Evolutionary conservation across 92 coral and sea anemone genomes (phyloP).

Genomic region (Epizoanthus scotinus): DNA sequence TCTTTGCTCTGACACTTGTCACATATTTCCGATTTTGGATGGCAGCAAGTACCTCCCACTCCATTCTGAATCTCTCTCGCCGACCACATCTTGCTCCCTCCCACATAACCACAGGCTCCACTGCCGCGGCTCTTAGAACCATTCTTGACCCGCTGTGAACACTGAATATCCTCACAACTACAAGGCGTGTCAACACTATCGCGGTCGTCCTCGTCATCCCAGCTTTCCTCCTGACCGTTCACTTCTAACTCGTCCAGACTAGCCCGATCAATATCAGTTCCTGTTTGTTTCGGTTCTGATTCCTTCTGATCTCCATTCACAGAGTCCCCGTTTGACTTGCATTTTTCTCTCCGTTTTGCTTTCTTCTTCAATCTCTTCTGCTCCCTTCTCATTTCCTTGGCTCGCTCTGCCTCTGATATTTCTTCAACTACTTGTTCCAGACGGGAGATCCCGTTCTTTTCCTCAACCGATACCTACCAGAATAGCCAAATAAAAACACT

Average conservation of each 20-base stretch:
- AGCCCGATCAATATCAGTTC: conserved; percentile 50
- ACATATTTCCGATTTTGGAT: conserved; percentile 38
- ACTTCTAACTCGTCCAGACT: conserved; percentile 63
- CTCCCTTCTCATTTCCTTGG: conserved; percentile 85
- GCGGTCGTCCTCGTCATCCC: conserved; percentile 83
- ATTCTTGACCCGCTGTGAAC: conserved; percentile 49
- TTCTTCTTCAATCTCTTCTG: conserved; percentile 92
- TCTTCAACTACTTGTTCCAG: conserved; percentile 98
- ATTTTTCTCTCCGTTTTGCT: conserved; percentile 90
- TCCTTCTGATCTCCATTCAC: conserved; percentile 48
- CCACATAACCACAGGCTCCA: conserved; percentile 79
- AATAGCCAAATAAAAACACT: not conserved
- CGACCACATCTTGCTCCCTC: conserved; percentile 48
- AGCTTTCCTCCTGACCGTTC: conserved; percentile 67
- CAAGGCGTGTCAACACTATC: conserved; percentile 71
- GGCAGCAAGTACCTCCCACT: conserved; percentile 25
- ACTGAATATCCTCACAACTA: conserved; percentile 74
- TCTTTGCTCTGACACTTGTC: conserved; percentile 22
- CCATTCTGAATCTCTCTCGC: conserved; percentile 48
- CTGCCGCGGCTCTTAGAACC: conserved; percentile 45
- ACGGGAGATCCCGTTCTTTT: conserved; percentile 93
- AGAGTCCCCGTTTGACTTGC: conserved; percentile 46
- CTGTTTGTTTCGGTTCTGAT: conserved; percentile 60
- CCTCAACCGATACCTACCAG: conserved; percentile 87
- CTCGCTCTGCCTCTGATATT: conserved; percentile 91